These are phyloP conservation scores for Mus minutoides DNA, from an alignment of 2,797 vertebrate genomes.

Conservation along the genomic window DNA sequence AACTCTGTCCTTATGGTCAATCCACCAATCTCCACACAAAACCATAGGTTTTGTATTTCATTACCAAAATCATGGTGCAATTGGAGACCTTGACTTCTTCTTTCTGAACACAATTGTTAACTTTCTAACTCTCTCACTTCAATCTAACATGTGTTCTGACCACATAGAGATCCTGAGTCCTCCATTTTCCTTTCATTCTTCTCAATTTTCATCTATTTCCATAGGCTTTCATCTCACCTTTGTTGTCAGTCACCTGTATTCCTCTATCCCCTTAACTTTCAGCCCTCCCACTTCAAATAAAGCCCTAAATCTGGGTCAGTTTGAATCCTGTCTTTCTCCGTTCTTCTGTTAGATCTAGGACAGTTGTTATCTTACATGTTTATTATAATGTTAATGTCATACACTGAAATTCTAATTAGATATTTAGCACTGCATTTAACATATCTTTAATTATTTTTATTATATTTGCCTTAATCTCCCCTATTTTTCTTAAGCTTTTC, in stretches of 20 bases:
- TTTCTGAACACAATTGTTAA: neutral
- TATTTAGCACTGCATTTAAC: neutral
- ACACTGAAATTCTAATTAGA: neutral
- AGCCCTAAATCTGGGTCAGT: neutral
- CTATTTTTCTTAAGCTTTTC: neutral
- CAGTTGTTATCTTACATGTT: neutral
- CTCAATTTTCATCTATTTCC: neutral
- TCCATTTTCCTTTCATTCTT: neutral
- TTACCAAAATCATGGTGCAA: neutral
- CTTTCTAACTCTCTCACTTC: neutral
- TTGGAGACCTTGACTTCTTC: neutral
- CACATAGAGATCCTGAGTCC: neutral
- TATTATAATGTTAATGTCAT: neutral
- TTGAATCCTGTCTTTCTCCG: neutral
- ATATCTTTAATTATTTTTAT: neutral
- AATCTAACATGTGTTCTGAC: neutral
- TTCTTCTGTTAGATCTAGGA: neutral
- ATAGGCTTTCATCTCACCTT: neutral
- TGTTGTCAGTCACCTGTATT: neutral
- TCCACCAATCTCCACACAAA: neutral
- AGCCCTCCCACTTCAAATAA: neutral
- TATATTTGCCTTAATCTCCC: neutral
- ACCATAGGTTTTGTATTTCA: neutral
- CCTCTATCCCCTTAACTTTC: neutral
- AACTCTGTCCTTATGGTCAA: neutral